Percentiles rank a stretch among this genome's conserved stretches.
phyloP scores from a whole-genome alignment of 1,140 invertebrate genomes.

The Odontomachus brunneus region DNA sequence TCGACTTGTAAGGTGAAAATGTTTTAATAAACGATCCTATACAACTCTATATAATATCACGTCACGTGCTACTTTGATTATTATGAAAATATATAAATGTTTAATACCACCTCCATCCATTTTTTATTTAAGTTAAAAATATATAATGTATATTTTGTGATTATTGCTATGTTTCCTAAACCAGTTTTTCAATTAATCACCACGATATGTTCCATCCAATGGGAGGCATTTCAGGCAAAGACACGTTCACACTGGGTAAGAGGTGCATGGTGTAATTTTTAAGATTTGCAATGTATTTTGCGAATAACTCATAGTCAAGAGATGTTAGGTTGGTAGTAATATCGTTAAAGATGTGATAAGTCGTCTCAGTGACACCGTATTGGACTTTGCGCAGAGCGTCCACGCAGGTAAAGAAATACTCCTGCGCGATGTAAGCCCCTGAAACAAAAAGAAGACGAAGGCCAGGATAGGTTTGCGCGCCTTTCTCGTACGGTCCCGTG shows the following conservation, averaged over 20 bases:
- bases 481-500: constrained; percentile 60
- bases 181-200: constrained; percentile 65
- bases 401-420: constrained; percentile 80
- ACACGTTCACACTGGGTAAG: constrained; percentile 76
- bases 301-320: constrained; percentile 77
- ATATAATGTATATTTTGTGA: constrained; percentile 11
- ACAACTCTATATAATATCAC: background rate
- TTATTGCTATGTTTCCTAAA: constrained; percentile 25
- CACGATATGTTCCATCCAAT: constrained; percentile 78
- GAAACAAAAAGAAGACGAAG: constrained; percentile 84
- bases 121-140: constrained; percentile 18
- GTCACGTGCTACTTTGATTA: background rate
- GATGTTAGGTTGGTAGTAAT: constrained; percentile 73
- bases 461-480: constrained; percentile 76
- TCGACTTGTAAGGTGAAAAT: background rate
- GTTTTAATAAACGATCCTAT: background rate
- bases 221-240: constrained; percentile 75
- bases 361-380: constrained; percentile 79
- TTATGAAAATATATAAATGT: constrained; percentile 24
- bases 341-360: constrained; percentile 79
- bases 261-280: constrained; percentile 75
- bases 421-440: constrained; percentile 83
- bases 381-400: constrained; percentile 81
- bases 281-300: constrained; percentile 78
- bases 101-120: constrained; percentile 27